Evolutionary conservation across 1,140 invertebrate genomes (phyloP), one percentile per base, ranked within the genome.

Genomic region (Euwallacea fornicatus): DNA sequence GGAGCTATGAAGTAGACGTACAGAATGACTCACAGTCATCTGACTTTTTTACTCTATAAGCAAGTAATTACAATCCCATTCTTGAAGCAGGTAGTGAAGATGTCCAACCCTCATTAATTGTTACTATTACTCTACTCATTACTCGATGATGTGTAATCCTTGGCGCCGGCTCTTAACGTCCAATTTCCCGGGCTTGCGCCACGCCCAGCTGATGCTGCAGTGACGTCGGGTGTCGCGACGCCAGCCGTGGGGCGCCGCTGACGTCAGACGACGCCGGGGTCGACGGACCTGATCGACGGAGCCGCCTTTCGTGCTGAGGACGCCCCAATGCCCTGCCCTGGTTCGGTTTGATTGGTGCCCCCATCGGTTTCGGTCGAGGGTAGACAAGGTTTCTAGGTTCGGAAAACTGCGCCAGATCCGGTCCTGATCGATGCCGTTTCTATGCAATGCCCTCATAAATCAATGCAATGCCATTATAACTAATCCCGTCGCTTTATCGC

Each of bases 141-240:
- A 43, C 53, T 47, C n/a, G 7, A 41, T 42, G 64, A 55, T 58
- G 55, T 66, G 66, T 61, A 68, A 61, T 68, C 44, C 66, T 59
- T 44, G 56, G 44, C 42, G 42, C 46, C 16, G 66, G n/a, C 16
- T 68, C 53, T 61, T 60, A 50, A 16, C 42, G 65, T 58, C 58
- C 42, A 43, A 56, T 56, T 58, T 58, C 53, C 65, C 65, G 65
- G 65, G 41, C 55, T 66, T 66, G 65, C 66, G 66, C 67, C 67
- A 69, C 67, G 61, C 71, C 71, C 71, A 73, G 71, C 71, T 73
- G 71, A 73, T 73, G 66, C 66, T 66, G 71, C 71, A 73, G 71
- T 73, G 71, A 73, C 71, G 71, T 73, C 58, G 58, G 56, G 65
- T 66, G 66, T 69, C 66, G 71, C 41, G 66, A 69, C 70, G 62